Base-by-base conservation (phyloP, 2,888 invertebrate genomes). In the Beris morrisii region DNA sequence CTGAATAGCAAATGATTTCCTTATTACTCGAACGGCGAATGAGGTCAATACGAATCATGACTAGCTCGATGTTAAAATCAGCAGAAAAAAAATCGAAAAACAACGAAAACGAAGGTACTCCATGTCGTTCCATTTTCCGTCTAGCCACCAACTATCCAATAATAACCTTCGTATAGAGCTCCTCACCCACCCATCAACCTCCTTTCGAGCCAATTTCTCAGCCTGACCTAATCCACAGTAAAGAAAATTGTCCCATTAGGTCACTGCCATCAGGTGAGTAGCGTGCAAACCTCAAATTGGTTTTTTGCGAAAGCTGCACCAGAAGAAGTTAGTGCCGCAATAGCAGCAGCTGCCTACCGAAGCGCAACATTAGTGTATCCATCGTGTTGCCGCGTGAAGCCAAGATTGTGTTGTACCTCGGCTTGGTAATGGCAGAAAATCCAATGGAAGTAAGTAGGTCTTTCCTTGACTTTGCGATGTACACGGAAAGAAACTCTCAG, bases 381-480 rank as follows among this genome's bases (percentile, higher is more conserved):
- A 22, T 22, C 22, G 22, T 22, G 22, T 22, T 22, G 22, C 22
- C 9, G 30, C 32, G 7, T 12, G n/a, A 11, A 4, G 54, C 54
- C 3, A 31, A 43, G 38, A 7, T 38, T 38, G 38, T 38, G 2
- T 56, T 43, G n/a, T 48, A 30, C 32, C 12, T 48, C 31, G 46
- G 13, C 31, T 45, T 13, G 30, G 48, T 52, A 22, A 28, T 38
- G 52, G 43, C 50, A 32, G 30, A 50, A 52, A 61, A 52, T 12
- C 31, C 28, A 15, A 45, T 46, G 55, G 55, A 68, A 68, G 65
- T 68, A 61, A 65, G 68, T 68, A 61, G 68, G 68, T 68, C 68
- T 68, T 55, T 65, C 65, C 65, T 65, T 68, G 68, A 68, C 68
- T 65, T 68, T 65, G 58, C 45, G n/a, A 58, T 46, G 64, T 67